phyloP scores from a whole-genome alignment of 1,140 invertebrate genomes.

The Zelostemma sp. region DNA sequence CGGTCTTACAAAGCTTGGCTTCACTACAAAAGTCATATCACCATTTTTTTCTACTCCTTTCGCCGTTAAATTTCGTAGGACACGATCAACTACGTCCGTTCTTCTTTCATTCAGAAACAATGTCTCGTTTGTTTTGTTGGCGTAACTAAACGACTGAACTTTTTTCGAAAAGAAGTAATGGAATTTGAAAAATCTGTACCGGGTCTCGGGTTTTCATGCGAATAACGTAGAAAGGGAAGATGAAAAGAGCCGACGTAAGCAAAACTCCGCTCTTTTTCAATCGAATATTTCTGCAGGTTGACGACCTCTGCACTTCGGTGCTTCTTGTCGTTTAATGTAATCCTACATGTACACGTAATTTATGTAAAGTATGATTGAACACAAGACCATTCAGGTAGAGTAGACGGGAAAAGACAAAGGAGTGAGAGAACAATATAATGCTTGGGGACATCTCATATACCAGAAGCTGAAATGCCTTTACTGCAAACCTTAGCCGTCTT shows the following conservation, averaged over 20 bases:
- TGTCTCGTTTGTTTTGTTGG: too few relatives aligned
- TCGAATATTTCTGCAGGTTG: constrained; percentile 14
- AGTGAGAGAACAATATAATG: not conserved
- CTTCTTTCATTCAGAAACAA: too few relatives aligned
- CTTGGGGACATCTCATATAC: not conserved
- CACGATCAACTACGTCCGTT: too few relatives aligned
- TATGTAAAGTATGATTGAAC: constrained; percentile 5
- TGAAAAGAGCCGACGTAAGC: constrained; percentile 2
- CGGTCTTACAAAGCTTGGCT: not conserved
- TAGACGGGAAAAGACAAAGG: not conserved
- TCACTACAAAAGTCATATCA: not conserved
- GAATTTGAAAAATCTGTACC: too few relatives aligned
- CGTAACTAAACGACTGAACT: too few relatives aligned
- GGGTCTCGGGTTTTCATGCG: too few relatives aligned
- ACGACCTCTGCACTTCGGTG: constrained; percentile 7
- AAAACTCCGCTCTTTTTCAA: constrained; percentile 6
- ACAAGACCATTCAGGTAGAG: constrained; percentile 3
- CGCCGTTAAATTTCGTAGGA: not conserved
- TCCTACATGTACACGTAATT: not conserved
- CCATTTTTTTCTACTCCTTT: not conserved
- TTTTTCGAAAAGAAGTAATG: too few relatives aligned
- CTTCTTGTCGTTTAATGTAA: constrained; percentile 13
- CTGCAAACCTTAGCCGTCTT: not conserved
- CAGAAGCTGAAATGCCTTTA: constrained; percentile 6
- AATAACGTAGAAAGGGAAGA: not conserved